phyloP scores from a whole-genome alignment of 2,888 invertebrate genomes.

The Heteromyza rotundicornis region DNA sequence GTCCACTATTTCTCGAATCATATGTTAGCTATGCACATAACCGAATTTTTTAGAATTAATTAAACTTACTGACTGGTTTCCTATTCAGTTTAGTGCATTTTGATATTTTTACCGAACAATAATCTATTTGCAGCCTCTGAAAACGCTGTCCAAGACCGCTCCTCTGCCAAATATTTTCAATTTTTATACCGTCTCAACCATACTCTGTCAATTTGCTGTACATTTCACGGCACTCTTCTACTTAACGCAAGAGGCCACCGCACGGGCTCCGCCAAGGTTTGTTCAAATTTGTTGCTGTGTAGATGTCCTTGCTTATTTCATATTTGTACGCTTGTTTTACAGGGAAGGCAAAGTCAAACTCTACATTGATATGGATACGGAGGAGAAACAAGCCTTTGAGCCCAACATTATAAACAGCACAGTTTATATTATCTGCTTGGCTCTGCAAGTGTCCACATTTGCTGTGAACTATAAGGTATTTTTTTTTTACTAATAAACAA shows the following conservation, averaged over 20 bases:
- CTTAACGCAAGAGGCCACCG: constrained; percentile 81
- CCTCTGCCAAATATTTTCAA: constrained; percentile 99
- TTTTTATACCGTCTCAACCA: constrained; percentile 94
- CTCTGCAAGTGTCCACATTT: constrained; percentile 96
- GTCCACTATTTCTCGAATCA: background rate
- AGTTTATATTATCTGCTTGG: constrained; percentile 97
- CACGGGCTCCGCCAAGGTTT: constrained; percentile 76
- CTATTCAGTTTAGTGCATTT: background rate
- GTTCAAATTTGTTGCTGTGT: background rate
- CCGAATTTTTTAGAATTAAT: no score
- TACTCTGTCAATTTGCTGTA: constrained; percentile 90
- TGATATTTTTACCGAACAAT: background rate
- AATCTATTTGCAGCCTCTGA: constrained; percentile 75
- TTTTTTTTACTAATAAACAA: no score
- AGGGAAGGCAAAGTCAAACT: constrained; percentile 69
- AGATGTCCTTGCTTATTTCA: background rate
- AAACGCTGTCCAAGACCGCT: constrained; percentile 88
- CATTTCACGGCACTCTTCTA: constrained; percentile 92
- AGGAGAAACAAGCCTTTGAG: constrained; percentile 85
- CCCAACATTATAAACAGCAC: constrained; percentile 96
- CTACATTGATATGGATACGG: constrained; percentile 67
- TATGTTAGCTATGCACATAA: no score
- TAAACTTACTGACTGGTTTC: background rate
- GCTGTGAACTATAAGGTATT: constrained; percentile 96
- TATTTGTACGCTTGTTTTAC: background rate